Percentiles rank a stretch among this genome's conserved stretches.
These are phyloP conservation scores for Hippocampus kuda DNA, from an alignment of 2,797 vertebrate genomes.

Conservation along the genomic window DNA sequence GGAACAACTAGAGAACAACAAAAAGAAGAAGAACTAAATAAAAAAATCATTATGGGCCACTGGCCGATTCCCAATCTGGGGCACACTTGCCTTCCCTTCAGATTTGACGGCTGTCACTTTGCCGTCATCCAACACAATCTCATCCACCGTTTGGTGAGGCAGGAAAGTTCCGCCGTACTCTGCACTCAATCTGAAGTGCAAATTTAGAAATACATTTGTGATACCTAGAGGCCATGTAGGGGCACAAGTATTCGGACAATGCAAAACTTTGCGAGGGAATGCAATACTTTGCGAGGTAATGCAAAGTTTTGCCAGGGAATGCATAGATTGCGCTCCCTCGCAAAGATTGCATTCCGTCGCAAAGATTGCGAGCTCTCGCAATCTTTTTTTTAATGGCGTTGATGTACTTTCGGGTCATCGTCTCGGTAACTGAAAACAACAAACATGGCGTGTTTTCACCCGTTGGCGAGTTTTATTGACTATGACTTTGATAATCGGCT, in stretches of 20 bases:
- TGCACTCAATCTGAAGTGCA: slow-evolving; percentile 60
- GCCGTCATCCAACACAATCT: slow-evolving; percentile 67
- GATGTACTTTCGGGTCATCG: too few relatives aligned
- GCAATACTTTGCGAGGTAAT: too few relatives aligned
- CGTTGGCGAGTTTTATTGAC: too few relatives aligned
- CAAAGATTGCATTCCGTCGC: too few relatives aligned
- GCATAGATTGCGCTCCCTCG: too few relatives aligned
- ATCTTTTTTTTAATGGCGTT: too few relatives aligned
- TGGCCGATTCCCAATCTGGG: rapidly evolving
- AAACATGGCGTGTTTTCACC: too few relatives aligned
- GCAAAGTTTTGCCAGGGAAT: too few relatives aligned
- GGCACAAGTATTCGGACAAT: neutral
- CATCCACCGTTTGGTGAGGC: slow-evolving; percentile 62
- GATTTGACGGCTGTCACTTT: slow-evolving; percentile 66
- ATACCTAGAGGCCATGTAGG: neutral
- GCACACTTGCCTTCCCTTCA: slow-evolving; percentile 57
- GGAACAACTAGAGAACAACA: slow-evolving; percentile 51
- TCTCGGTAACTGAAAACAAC: too few relatives aligned
- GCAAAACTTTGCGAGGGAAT: neutral
- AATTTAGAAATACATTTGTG: neutral
- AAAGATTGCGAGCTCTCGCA: too few relatives aligned
- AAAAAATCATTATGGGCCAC: neutral
- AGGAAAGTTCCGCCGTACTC: slow-evolving; percentile 63
- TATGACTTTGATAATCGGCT: too few relatives aligned
- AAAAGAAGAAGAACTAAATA: neutral